phyloP scores from a whole-genome alignment of 2,113 vertebrate species.

The Alces alces region DNA sequence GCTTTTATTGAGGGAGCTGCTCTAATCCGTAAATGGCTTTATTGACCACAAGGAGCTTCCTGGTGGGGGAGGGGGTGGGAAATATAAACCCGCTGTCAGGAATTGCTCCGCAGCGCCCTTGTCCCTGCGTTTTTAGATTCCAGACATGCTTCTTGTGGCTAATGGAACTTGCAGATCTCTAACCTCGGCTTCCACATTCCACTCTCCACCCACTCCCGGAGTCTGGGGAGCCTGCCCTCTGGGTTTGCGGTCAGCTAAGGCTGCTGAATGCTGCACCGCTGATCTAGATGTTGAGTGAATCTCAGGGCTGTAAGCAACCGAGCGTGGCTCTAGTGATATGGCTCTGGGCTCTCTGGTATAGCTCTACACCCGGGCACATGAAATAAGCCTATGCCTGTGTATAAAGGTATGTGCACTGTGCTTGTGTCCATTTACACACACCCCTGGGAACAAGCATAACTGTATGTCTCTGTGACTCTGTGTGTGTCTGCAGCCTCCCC shows the following conservation, averaged over 20 bases:
- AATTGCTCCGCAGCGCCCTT: constrained; percentile 4
- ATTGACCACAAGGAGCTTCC: constrained; percentile 39
- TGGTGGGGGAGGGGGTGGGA: not conserved
- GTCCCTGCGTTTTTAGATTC: constrained; percentile 46
- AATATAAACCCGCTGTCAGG: constrained; percentile 2
- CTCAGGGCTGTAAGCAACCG: not conserved
- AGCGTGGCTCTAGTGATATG: not conserved
- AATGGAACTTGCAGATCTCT: constrained; percentile 45
- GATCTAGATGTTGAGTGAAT: not conserved
- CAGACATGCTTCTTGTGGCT: constrained; percentile 6
- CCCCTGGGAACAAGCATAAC: not conserved
- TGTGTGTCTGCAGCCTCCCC: not conserved
- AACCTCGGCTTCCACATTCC: constrained; percentile 4
- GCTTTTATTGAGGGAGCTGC: constrained; percentile 31
- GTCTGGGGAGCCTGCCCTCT: not conserved
- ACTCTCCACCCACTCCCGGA: not conserved
- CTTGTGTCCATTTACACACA: not conserved
- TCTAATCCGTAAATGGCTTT: constrained; percentile 64
- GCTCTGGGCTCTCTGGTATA: not conserved
- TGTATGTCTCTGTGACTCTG: not conserved
- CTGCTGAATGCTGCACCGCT: not conserved
- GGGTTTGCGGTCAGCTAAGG: not conserved
- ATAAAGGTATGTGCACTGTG: not conserved
- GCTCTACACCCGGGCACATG: not conserved
- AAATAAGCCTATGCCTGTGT: not conserved